Evolutionary conservation across 2,113 vertebrate genomes (phyloP).

Genomic region (Xiphophorus hellerii): DNA sequence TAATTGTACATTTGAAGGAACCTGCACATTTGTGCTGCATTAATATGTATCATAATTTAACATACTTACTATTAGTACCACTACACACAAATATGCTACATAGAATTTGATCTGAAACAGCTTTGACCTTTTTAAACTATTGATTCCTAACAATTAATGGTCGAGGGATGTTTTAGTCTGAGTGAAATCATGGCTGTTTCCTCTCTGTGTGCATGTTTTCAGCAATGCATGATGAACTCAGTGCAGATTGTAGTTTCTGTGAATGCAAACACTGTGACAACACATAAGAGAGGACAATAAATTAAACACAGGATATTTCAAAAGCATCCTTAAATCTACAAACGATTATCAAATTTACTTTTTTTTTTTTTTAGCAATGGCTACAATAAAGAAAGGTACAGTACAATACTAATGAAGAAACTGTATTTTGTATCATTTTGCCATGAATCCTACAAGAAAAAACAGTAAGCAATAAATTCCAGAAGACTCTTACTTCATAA

Average conservation of each 20-base stretch:
- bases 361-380: neutral
- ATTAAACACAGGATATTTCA: slow-evolving; percentile 25
- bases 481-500: too few species aligned
- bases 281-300: slow-evolving; percentile 63
- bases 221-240: slow-evolving; percentile 18
- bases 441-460: too few species aligned
- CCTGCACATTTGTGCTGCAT: neutral
- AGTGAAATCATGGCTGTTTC: slow-evolving; percentile 68
- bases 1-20: too few species aligned
- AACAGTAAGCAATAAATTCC: too few species aligned
- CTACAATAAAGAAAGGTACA: too few species aligned
- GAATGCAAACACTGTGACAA: slow-evolving; percentile 49
- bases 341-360: slow-evolving; percentile 54
- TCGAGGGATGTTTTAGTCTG: slow-evolving; percentile 81
- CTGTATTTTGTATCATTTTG: too few species aligned
- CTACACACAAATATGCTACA: too few species aligned
- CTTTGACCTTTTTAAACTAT: slow-evolving; percentile 86
- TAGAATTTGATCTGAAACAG: slow-evolving; percentile 82
- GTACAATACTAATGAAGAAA: too few species aligned
- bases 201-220: slow-evolving; percentile 43
- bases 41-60: too few species aligned
- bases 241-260: slow-evolving; percentile 9
- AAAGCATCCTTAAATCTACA: slow-evolving; percentile 69
- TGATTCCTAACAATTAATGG: slow-evolving; percentile 91
- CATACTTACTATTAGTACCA: too few species aligned